A percentile compares a stretch with the other conserved stretches of the same genome.
Conservation (phyloP, 1,140 invertebrate species). For the Magallana angulata region DNA sequence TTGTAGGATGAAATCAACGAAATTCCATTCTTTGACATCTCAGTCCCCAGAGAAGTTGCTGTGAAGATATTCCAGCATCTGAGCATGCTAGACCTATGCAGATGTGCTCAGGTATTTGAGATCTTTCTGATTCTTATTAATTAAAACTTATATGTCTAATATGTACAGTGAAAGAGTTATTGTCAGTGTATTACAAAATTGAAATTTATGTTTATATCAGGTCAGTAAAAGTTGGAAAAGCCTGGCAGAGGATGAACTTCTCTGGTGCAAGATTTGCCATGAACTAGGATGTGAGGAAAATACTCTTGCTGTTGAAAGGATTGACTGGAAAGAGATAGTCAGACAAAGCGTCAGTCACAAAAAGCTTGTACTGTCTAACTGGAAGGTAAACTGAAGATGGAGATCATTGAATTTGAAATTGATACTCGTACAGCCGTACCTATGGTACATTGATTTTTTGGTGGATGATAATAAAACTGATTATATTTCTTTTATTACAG, state of each 20-base stretch:
- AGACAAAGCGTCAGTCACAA: conserved; percentile 62
- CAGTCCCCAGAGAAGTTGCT: conserved; percentile 74
- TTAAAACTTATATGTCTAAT: neutral
- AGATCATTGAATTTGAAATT: neutral
- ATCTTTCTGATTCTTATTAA: neutral
- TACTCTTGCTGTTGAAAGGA: conserved; percentile 57
- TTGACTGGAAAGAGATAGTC: conserved; percentile 73
- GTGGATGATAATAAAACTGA: neutral
- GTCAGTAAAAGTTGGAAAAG: conserved; percentile 76
- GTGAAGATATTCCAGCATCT: conserved; percentile 76
- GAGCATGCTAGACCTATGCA: conserved; percentile 70
- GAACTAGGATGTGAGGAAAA: conserved; percentile 68
- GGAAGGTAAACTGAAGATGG: conserved; percentile 71
- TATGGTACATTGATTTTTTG: neutral
- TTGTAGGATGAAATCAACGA: conserved; percentile 77
- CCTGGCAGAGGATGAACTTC: conserved; percentile 75
- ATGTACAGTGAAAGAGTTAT: neutral
- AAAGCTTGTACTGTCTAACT: conserved; percentile 68
- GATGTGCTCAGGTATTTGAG: conserved; percentile 74
- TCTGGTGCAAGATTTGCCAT: conserved; percentile 75
- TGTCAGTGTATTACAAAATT: neutral
- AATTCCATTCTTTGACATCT: conserved; percentile 78
- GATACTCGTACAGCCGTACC: neutral
- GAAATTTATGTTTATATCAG: conserved; percentile 57
- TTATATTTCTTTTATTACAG: conserved; percentile 61